phyloP scores from a whole-genome alignment of 2,113 vertebrate species.

The Dipodomys ordii region DNA sequence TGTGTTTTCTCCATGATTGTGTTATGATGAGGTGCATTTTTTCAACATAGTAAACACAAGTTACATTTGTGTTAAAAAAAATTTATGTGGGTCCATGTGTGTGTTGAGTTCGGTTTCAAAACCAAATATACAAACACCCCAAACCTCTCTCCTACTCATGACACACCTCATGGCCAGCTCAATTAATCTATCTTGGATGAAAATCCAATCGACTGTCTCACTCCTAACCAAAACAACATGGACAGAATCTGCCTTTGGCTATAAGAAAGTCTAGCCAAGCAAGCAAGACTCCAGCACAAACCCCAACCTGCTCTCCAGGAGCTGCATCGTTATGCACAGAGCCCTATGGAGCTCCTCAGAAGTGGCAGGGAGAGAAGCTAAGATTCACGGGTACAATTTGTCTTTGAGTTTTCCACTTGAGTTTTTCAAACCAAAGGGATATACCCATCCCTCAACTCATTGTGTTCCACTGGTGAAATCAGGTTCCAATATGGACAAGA shows the following conservation, averaged over 20 bases:
- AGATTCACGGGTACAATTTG: not conserved
- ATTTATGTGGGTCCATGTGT: not conserved
- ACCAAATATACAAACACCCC: not conserved
- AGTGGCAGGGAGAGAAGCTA: not conserved
- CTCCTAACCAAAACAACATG: not conserved
- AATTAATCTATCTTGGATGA: not conserved
- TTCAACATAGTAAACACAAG: not conserved
- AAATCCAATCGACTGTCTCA: not conserved
- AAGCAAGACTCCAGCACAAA: not conserved
- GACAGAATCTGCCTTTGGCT: not conserved
- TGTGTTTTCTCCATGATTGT: not conserved
- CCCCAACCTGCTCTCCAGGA: not conserved
- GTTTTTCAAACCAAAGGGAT: not conserved
- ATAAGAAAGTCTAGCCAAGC: not conserved
- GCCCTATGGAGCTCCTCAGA: not conserved
- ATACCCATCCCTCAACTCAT: not conserved
- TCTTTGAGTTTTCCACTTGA: not conserved
- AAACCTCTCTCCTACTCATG: not conserved
- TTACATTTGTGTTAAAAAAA: not conserved
- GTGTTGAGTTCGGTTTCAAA: not conserved
- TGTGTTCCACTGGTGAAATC: not conserved
- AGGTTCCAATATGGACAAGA: not conserved
- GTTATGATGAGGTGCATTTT: rapidly evolving
- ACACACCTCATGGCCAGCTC: not conserved
- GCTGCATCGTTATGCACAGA: not conserved